These are phyloP conservation scores for Cantharis nigra DNA, from an alignment of 2,888 invertebrate genomes.

Conservation along the genomic window DNA sequence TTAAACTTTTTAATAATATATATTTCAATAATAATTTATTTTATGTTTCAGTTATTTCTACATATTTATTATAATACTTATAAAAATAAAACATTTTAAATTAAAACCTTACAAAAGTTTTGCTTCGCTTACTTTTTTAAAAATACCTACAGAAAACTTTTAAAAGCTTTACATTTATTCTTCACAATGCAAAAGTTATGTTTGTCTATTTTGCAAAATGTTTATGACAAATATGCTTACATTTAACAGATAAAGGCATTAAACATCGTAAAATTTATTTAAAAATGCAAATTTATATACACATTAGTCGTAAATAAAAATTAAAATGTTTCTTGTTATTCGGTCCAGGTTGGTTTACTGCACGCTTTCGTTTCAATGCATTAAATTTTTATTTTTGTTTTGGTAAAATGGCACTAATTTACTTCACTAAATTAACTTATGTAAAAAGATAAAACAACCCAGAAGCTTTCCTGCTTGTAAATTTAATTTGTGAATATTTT, in stretches of 20 bases:
- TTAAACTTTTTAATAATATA: too few relatives aligned
- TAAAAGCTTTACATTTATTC: not conserved
- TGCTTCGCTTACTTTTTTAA: not conserved
- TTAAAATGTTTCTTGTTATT: not conserved
- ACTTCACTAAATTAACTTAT: not conserved
- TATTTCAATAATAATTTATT: too few relatives aligned
- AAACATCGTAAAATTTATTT: not conserved
- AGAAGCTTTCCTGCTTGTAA: not conserved
- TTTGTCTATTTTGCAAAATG: not conserved
- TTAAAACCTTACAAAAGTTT: not conserved
- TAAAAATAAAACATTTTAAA: not conserved
- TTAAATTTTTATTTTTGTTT: not conserved
- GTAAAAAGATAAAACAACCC: not conserved
- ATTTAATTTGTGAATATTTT: not conserved
- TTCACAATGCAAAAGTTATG: not conserved
- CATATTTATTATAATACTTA: too few relatives aligned
- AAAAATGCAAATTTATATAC: not conserved
- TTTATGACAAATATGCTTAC: not conserved
- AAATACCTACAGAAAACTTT: not conserved
- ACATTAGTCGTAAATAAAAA: not conserved
- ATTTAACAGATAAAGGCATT: not conserved
- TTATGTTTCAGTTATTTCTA: too few relatives aligned
- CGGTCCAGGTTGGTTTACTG: not conserved
- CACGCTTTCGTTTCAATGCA: not conserved
- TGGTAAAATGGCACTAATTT: not conserved